These are phyloP conservation scores for Melieria omissa DNA, from an alignment of 2,888 invertebrate species.

Conservation along the genomic window DNA sequence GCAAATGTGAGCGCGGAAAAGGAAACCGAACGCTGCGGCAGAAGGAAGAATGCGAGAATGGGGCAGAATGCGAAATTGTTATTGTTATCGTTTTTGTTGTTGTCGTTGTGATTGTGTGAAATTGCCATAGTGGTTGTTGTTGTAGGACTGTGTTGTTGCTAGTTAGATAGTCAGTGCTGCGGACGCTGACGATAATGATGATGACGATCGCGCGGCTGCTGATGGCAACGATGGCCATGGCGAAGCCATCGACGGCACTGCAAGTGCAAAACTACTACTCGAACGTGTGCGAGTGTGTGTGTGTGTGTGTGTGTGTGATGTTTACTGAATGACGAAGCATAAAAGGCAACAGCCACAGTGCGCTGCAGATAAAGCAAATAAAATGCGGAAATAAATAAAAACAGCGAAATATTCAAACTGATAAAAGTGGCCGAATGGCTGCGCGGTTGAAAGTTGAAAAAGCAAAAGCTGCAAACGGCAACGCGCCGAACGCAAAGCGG, in stretches of 20 bases:
- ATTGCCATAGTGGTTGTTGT: neutral
- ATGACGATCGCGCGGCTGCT: neutral
- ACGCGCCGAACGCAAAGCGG: too few species aligned
- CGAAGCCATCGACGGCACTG: too few species aligned
- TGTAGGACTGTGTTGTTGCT: too few species aligned
- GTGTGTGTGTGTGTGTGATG: too few species aligned
- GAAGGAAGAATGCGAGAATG: neutral
- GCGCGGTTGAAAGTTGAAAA: too few species aligned
- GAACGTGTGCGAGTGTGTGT: too few species aligned
- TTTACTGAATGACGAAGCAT: constrained; percentile 4
- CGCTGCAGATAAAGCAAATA: constrained; percentile 33
- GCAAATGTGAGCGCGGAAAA: neutral
- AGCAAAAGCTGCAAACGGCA: too few species aligned
- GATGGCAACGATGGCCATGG: too few species aligned
- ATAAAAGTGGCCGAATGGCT: constrained; percentile 5
- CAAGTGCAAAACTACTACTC: too few species aligned
- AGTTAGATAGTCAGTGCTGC: too few species aligned
- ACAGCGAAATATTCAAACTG: neutral
- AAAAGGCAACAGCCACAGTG: constrained; percentile 27
- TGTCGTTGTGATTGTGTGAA: neutral
- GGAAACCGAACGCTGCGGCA: neutral
- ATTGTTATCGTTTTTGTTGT: neutral
- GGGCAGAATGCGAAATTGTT: neutral
- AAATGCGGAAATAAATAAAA: constrained; percentile 31
- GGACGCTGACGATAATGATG: neutral